phyloP scores from a whole-genome alignment of 2,797 vertebrate species.

The Spinibarbus caldwelli region DNA sequence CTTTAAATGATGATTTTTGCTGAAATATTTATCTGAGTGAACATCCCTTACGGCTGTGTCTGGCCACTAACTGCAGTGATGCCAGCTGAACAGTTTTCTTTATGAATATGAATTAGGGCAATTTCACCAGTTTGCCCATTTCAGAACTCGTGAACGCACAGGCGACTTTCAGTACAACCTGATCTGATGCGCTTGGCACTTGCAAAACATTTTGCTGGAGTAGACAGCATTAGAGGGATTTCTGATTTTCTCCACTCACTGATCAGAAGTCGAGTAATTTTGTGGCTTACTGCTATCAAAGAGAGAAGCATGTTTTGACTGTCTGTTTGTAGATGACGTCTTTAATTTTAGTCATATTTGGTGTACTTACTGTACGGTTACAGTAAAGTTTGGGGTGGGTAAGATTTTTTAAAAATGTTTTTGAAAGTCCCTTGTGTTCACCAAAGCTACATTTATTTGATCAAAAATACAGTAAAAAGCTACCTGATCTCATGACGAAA shows the following conservation, averaged over 20 bases:
- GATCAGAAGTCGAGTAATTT: neutral
- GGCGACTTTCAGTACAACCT: neutral
- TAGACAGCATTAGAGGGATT: constrained; percentile 23
- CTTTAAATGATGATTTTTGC: constrained; percentile 75
- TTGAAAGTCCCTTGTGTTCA: neutral
- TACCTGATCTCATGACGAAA: too few species aligned
- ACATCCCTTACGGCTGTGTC: constrained; percentile 64
- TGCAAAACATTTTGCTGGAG: constrained; percentile 13
- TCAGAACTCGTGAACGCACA: constrained; percentile 4
- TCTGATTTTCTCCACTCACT: neutral
- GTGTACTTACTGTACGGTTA: neutral
- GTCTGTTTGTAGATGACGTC: neutral
- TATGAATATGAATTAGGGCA: constrained; percentile 43
- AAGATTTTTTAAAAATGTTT: neutral
- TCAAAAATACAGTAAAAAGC: neutral
- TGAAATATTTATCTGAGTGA: constrained; percentile 77
- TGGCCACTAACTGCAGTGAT: constrained; percentile 69
- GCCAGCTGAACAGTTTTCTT: constrained; percentile 55
- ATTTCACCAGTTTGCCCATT: constrained; percentile 43
- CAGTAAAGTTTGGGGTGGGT: neutral
- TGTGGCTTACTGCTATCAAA: constrained; percentile 6
- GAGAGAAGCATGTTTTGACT: neutral
- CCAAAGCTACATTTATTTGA: neutral
- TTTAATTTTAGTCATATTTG: neutral
- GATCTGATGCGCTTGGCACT: constrained; percentile 32